Base-by-base conservation (phyloP, 2,113 vertebrate genomes). In the Planiliza haematocheilus region DNA sequence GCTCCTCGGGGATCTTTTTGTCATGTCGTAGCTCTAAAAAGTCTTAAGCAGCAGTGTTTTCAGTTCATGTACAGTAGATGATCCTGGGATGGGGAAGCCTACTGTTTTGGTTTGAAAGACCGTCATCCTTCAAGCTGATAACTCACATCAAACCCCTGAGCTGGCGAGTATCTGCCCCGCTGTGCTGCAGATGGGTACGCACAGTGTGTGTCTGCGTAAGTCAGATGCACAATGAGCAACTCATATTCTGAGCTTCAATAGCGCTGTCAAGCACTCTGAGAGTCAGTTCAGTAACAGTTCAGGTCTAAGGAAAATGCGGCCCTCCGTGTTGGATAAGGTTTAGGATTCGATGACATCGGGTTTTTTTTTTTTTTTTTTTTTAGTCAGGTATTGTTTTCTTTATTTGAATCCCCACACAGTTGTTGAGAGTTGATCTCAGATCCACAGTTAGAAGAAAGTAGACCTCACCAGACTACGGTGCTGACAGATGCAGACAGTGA, bases 81-180 rank as follows among this genome's bases (percentile, higher is more conserved):
- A 52, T 61, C 14, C 38, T 14, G 56, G 55, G 17, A 41, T 41
- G 11, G 24, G n/a, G 20, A 7, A 4, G 41, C 50, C 21, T n/a
- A 34, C 20, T 67, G 21, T 39, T 77, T 57, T 59, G 39, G 52
- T 62, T n/a, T 13, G 46, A 75, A 74, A 69, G 37, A 66, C 49
- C 52, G 70, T 77, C 70, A 72, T 77, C 70, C 66, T 74, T 83
- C 77, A 72, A 70, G 69, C 61, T 80, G 59, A 84, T 84, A 66
- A 70, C 74, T 70, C 57, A 0, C 66, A 73, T 70, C 78, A 70
- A 59, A 62, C 58, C 56, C 80, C 67, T 49, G 38, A 18, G 61
- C 39, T 46, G 72, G 53, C 11, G 69, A 74, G 74, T 65, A 10
- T 51, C 37, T 59, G 39, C 30, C 74, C 70, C 21, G 74, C 76